Percentiles rank a stretch among this genome's conserved stretches.
phyloP scores from a whole-genome alignment of 2,888 invertebrate species.

The Cataglyphis cursor region DNA sequence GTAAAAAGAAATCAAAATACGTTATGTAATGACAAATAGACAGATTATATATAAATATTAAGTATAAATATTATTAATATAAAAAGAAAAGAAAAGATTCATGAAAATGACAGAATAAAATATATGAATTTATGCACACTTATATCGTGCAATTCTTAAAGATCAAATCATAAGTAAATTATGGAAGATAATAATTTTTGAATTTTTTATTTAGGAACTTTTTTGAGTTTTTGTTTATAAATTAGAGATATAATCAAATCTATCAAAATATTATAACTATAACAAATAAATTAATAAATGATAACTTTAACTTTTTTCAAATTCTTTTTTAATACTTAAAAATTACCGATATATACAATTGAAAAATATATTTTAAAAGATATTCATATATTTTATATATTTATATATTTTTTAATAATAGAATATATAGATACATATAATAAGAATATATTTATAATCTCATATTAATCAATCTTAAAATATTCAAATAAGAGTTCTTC shows the following conservation, averaged over 20 bases:
- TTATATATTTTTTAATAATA: no score
- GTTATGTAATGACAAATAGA: slow-evolving; percentile 19
- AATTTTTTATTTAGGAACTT: not conserved
- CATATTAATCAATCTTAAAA: slow-evolving; percentile 1
- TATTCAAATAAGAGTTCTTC: not conserved
- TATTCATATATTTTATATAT: not conserved
- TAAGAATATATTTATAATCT: not conserved
- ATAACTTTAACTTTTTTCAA: not conserved
- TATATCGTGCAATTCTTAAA: not conserved
- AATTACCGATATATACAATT: not conserved
- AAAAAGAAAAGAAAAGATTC: not conserved
- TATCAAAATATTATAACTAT: not conserved
- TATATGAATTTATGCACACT: not conserved
- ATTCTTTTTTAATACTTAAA: not conserved
- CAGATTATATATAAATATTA: slow-evolving; percentile 10
- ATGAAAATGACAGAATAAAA: slow-evolving; percentile 8
- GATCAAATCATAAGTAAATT: not conserved
- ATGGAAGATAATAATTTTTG: not conserved
- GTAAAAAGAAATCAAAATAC: not conserved
- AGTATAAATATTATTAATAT: slow-evolving; percentile 40
- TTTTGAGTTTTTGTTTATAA: not conserved
- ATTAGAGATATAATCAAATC: not conserved
- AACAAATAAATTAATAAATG: slow-evolving; percentile 15
- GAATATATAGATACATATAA: no score
- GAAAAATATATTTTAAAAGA: no score